Evolutionary conservation across 2,113 vertebrate genomes (phyloP).

Genomic region (Chamaetylas fuelleborni): DNA sequence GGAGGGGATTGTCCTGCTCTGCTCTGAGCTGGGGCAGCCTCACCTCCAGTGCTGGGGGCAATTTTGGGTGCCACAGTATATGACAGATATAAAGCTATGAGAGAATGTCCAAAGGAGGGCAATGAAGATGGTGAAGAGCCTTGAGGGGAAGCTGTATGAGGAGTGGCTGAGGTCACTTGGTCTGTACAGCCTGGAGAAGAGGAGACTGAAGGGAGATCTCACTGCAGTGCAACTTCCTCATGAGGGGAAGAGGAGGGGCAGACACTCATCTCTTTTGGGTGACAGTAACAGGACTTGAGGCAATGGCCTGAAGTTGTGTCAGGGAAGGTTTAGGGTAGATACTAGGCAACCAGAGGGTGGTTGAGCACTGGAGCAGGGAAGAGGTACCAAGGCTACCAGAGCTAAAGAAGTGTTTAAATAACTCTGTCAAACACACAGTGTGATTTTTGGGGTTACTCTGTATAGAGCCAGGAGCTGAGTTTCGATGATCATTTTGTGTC

Average conservation of each 20-base stretch:
- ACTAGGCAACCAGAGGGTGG: neutral
- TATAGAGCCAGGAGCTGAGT: neutral
- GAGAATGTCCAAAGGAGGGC: too few species aligned
- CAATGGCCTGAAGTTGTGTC: neutral
- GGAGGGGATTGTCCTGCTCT: too few species aligned
- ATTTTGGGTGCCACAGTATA: too few species aligned
- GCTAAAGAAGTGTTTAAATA: neutral
- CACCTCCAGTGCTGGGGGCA: too few species aligned
- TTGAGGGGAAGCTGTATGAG: too few species aligned
- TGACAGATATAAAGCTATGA: too few species aligned
- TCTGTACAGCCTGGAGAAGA: too few species aligned
- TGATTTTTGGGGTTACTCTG: neutral
- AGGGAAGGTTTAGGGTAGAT: neutral
- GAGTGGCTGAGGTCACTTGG: too few species aligned
- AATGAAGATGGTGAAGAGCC: too few species aligned
- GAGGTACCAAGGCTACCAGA: neutral
- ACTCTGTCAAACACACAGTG: neutral
- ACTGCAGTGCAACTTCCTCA: accelerated
- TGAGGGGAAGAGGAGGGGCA: neutral
- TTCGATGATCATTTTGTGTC: neutral
- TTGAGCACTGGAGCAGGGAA: neutral
- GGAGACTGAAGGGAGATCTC: too few species aligned
- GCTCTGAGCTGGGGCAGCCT: too few species aligned
- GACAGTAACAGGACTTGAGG: neutral
- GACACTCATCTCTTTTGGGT: neutral